Base-by-base conservation (phyloP, 2,888 invertebrate species). In the Drosophila pseudotalamancana region DNA sequence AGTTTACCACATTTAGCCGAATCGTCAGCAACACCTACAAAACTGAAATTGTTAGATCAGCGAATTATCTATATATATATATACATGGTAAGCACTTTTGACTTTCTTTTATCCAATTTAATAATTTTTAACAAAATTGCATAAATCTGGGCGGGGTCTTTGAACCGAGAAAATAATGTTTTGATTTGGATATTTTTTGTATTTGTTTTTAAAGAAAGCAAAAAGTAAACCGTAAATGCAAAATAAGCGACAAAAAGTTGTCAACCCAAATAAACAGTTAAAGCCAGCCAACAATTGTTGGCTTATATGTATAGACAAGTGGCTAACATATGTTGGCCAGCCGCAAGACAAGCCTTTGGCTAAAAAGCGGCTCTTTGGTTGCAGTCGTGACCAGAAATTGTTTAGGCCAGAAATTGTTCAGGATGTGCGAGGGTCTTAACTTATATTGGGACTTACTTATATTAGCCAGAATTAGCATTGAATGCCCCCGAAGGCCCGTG, bases 161-260 rank as follows among this genome's bases (percentile, higher is more conserved):
- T 72, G 70, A 71, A 71, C 70, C 49, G 19, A 31, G 18, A 1
- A 27, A 42, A 29, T 25, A 2, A 37, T 27, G 16, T 32, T 48
- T 51, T 54, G 31, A 35, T 48, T 31, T 59, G 14, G n/a, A n/a
- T n/a, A n/a, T n/a, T 18, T 43, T 11, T 1, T 27, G 16, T 49
- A n/a, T 1, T 21, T 31, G 43, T 31, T 25, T 14, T 14, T 34
- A 14, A 16, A 50, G 32, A 57, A 45, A 43, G 51, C 32, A 49
- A 19, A 21, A 49, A 32, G 29, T 6, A n/a, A n/a, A n/a, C n/a
- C n/a, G n/a, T 37, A 48, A 51, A 85, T 85, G 64, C 86, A 51
- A 82, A 74, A 79, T 43, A 49, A 67, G 56, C 51, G 60, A 21
- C n/a, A 57, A 48, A n/a, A 48, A n/a, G 53, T 48, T 63, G 55